Evolutionary conservation across 2,113 vertebrate species (phyloP).

Genomic region (Xyliphius kryptos): DNA sequence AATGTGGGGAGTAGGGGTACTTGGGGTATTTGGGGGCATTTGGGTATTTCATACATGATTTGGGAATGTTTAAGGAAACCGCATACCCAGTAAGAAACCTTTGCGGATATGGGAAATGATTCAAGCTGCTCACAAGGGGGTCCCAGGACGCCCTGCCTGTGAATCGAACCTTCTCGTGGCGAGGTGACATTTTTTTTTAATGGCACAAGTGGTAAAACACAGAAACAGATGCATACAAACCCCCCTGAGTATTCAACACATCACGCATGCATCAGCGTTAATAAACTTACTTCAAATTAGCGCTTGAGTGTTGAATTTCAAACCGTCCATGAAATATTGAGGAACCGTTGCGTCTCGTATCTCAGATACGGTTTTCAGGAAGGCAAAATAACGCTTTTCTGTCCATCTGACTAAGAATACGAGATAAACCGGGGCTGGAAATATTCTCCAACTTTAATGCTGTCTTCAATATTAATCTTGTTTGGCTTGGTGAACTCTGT

Average conservation of each 20-base stretch:
- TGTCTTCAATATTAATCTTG: slow-evolving; percentile 38
- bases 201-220: no score
- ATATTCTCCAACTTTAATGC: slow-evolving; percentile 34
- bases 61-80: no score
- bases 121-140: no score
- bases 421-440: slow-evolving; percentile 6
- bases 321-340: slow-evolving; percentile 24
- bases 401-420: no score
- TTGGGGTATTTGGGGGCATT: no score
- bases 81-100: no score
- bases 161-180: no score
- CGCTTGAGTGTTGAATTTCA: slow-evolving; percentile 22
- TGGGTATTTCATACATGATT: no score
- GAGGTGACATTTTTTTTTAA: no score
- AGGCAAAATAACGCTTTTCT: not conserved
- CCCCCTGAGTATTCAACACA: slow-evolving; percentile 3
- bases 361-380: not conserved
- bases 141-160: no score
- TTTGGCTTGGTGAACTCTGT: slow-evolving; percentile 19
- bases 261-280: slow-evolving; percentile 15
- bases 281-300: slow-evolving; percentile 20
- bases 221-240: not conserved
- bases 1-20: no score
- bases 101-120: no score
- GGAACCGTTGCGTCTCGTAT: slow-evolving; percentile 13